Evolutionary conservation across 2,113 vertebrate species (phyloP), one percentile per base, ranked within the genome.

Genomic region (Ceyx melanurus): DNA sequence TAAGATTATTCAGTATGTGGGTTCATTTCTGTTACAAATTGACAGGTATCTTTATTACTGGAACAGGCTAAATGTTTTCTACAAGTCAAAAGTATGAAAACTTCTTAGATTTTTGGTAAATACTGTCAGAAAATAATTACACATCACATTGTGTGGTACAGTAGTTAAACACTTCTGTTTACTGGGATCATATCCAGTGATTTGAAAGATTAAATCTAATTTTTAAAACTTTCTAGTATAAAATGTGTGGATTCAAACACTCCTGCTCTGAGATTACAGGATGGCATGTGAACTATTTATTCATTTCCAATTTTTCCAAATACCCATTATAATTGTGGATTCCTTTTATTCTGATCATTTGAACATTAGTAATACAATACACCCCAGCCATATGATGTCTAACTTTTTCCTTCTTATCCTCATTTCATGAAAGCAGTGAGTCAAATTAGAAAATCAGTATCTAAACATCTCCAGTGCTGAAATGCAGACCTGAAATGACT

Each of bases 81-180:
- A 7, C 0, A 0, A 93, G 33, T 60, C 61, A 28, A 17, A 92
- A 95, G 72, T 88, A 74, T 74, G 78, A 86, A 91, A 92, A 74
- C 72, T 89, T 74, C 67, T 23, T 21, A 82, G 64, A 43, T 74
- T 91, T 91, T 43, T 88, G 31, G 79, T 82, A 94, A 96, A 94
- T 82, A 85, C 56, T 82, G 51, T 92, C 91, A 95, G 78, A 88
- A 87, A 87, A 89, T 90, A 93, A 87, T 84, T 92, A 56, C 54
- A 45, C 28, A 22, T 87, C 74, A 21, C 42, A 22, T 60, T 82
- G 60, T 92, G 53, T 75, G 16, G 45, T 88, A 76, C 2, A 4
- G 65, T 81, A 56, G 21, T 92, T 88, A 71, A 92, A 67, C 22
- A n/a, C 45, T 85, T 88, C 58, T 80, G 60, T 89, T 91, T 92